A percentile compares a stretch with the other conserved stretches of the same genome.
Conservation (phyloP, 2,797 vertebrate genomes). For the Prionace glauca region DNA sequence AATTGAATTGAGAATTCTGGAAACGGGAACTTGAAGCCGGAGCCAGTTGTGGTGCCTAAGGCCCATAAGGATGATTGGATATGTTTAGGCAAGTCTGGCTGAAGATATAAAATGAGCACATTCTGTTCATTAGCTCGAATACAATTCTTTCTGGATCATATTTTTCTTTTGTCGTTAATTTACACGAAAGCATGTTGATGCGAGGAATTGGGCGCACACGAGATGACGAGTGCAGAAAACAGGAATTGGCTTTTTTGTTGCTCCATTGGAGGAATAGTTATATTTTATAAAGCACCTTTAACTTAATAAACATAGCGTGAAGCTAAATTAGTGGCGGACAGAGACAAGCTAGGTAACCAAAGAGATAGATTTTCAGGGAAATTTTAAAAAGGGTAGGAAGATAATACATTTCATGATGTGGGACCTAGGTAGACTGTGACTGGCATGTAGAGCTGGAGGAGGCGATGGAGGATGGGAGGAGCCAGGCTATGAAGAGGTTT, state of each 20-base stretch:
- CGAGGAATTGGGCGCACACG: background rate
- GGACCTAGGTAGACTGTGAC: background rate
- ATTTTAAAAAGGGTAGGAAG: background rate
- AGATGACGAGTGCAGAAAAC: background rate
- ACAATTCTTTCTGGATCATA: background rate
- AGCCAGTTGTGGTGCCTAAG: background rate
- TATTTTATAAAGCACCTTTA: background rate
- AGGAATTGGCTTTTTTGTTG: background rate
- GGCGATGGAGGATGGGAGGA: background rate
- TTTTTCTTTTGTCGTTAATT: background rate
- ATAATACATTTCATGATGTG: background rate
- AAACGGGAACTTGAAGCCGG: background rate
- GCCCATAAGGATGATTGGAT: background rate
- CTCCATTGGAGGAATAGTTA: background rate
- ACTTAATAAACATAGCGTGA: background rate
- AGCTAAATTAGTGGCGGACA: background rate
- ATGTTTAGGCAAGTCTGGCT: background rate
- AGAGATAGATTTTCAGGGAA: background rate
- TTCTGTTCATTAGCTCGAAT: background rate
- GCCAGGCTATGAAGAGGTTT: background rate
- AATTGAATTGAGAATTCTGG: slow-evolving; percentile 17
- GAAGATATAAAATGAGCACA: background rate
- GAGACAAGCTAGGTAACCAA: background rate
- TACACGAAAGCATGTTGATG: background rate
- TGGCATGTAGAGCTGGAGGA: background rate